Evolutionary conservation across 64 coral and sea anemone species (phyloP), one percentile per base, ranked within the genome.

Genomic region (Hydrozoanthus tunicans): DNA sequence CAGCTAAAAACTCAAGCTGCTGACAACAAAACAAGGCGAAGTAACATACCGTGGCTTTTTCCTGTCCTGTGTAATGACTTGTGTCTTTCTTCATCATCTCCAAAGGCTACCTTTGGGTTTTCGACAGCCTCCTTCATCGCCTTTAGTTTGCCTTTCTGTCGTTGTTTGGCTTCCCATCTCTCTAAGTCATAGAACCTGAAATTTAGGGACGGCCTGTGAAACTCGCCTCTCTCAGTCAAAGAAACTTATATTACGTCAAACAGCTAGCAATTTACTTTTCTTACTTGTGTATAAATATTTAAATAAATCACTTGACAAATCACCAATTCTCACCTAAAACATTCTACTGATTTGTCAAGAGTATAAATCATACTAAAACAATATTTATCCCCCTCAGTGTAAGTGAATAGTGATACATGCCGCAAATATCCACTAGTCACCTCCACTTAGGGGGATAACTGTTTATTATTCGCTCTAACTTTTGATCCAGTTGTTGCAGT

Each of bases 161-260:
- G 80, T 17, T 94, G 80, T 70, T 93, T 98, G 26, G 86, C 59
- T 83, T 98, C 96, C 96, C 96, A 98, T 51, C 91, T 93, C 93
- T 90, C 96, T 10, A 98, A 84, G 64, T 98, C 83, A 93, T 98
- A 98, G 70, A 91, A 98, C 83, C 96, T 98, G 9, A 11, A 53
- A 12, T 53, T 65, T 61, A 74, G 6, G 43, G 26, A 74, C 52
- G 32, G 26, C 4, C 13, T 68, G 2, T 43, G 32, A 43, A 43
- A 43, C 96, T 93, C 96, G 95, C 56, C 91, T 93, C 93, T 85
- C 96, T 10, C 95, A 84, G 64, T 98, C 83, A 91, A 95, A 98
- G 70, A 91, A 98, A 78, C 96, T 98, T 5, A 11, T 68, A 68
- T 15, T 15, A 68, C 10, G 5, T 9, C 65, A 68, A 15, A 70